Percentiles rank a stretch among this genome's conserved stretches.
Evolutionary conservation across 2,113 vertebrate species (phyloP).

Genomic region (Arvicanthis niloticus): DNA sequence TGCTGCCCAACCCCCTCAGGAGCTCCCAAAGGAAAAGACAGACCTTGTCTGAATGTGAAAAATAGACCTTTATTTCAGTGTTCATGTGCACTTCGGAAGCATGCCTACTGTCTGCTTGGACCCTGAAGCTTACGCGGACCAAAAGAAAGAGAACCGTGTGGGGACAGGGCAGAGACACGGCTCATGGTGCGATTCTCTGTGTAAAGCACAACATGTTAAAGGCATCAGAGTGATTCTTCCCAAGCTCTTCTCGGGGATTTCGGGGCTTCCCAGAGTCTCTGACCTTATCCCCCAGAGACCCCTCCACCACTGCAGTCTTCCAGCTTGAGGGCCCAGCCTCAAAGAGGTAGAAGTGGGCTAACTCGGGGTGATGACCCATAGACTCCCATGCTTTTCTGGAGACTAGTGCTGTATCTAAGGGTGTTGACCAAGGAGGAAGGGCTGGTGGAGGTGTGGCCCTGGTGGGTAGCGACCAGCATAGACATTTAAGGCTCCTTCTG

Average conservation of each 20-base stretch:
- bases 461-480: background rate
- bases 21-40: background rate
- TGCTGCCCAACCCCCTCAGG: background rate
- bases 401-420: background rate
- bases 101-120: background rate
- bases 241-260: background rate
- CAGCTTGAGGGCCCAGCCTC: background rate
- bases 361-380: background rate
- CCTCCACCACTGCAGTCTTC: background rate
- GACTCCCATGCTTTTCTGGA: background rate
- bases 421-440: background rate
- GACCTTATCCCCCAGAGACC: background rate
- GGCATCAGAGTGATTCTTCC: background rate
- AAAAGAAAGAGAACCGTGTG: background rate
- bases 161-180: background rate
- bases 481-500: background rate
- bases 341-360: background rate
- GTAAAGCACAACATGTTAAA: slow-evolving; percentile 51
- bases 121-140: slow-evolving; percentile 19
- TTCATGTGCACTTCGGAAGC: slow-evolving; percentile 56
- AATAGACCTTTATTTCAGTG: slow-evolving; percentile 85
- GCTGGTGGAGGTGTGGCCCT: background rate
- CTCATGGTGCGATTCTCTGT: slow-evolving; percentile 10
- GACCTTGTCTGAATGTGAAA: slow-evolving; percentile 82
- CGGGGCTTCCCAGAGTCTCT: background rate